Conservation (phyloP, 2,113 vertebrate genomes). For the Rutilus rutilus region DNA sequence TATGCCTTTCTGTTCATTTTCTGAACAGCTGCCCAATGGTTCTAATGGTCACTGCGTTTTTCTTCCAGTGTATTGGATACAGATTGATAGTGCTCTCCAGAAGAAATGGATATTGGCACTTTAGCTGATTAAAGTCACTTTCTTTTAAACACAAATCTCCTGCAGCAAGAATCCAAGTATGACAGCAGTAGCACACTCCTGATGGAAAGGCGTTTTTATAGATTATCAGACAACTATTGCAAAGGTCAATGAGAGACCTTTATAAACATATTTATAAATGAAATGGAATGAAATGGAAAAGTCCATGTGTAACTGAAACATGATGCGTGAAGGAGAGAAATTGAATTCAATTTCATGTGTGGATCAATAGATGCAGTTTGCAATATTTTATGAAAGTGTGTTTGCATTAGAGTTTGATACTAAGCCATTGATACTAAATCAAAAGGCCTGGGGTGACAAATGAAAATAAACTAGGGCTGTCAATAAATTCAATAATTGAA, state of each 20-base stretch:
- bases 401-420: not conserved
- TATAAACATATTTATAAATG: no score
- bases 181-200: constrained; percentile 10
- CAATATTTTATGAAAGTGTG: constrained; percentile 1
- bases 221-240: constrained; percentile 50
- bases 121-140: constrained; percentile 54
- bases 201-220: constrained; percentile 41
- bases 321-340: constrained; percentile 32
- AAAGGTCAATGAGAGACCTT: constrained; percentile 58
- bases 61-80: constrained; percentile 57
- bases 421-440: not conserved
- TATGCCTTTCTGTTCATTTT: constrained; percentile 40
- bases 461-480: not conserved
- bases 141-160: constrained; percentile 49
- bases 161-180: constrained; percentile 34
- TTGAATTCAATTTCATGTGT: constrained; percentile 36
- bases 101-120: constrained; percentile 53
- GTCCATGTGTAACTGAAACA: constrained; percentile 40
- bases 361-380: constrained; percentile 49
- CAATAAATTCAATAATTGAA: not conserved
- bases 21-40: constrained; percentile 33
- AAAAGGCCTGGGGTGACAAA: not conserved
- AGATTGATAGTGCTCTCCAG: constrained; percentile 48
- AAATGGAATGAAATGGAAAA: constrained; percentile 45
- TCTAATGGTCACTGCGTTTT: constrained; percentile 65